Evolutionary conservation across 2,888 invertebrate species (phyloP).

Genomic region (Leptura quadrifasciata): DNA sequence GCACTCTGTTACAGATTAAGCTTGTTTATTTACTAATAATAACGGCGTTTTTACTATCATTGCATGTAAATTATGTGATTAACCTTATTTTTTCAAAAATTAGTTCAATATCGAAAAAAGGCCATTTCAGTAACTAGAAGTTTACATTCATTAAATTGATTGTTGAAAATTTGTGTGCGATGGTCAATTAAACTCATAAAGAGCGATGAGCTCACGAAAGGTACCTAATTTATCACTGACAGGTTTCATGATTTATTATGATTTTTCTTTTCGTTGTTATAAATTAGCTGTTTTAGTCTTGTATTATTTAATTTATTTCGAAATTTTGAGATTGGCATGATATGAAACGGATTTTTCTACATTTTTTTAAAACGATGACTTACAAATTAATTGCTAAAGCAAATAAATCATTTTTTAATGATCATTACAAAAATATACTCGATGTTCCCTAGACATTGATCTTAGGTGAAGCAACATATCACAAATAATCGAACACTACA

Average conservation of each 20-base stretch:
- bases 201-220: too few species aligned
- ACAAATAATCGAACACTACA: background rate
- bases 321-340: too few species aligned
- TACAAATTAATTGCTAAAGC: background rate
- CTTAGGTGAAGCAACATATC: background rate
- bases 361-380: too few species aligned
- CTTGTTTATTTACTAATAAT: background rate
- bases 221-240: too few species aligned
- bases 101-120: background rate
- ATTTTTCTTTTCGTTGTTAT: too few species aligned
- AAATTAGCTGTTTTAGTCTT: too few species aligned
- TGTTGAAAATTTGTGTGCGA: background rate
- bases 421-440: background rate
- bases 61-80: background rate
- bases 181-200: background rate
- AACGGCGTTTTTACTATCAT: background rate
- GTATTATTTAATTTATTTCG: too few species aligned
- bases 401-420: background rate
- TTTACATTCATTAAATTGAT: background rate
- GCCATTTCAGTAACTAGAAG: background rate
- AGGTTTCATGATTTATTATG: too few species aligned
- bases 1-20: background rate
- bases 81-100: background rate
- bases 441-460: background rate
- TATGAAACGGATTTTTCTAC: too few species aligned